Base-by-base conservation (phyloP, 2,113 vertebrate genomes). In the Sorex fumeus region DNA sequence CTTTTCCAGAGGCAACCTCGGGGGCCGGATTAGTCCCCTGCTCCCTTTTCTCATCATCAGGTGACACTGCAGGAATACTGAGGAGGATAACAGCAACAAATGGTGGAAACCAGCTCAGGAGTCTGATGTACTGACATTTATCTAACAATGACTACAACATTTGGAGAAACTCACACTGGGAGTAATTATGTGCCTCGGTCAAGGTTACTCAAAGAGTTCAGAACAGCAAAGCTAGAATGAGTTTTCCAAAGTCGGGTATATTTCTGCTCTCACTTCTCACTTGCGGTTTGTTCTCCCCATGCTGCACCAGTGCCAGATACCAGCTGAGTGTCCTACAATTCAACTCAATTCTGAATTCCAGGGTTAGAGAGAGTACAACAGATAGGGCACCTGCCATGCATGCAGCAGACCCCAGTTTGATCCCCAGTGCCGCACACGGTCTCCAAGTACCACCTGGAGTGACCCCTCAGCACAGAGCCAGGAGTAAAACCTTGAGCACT, bases 1-100 rank as follows among this genome's bases (percentile, higher is more conserved):
- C 34, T 91, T 77, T 84, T 64, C 53, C 77, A 88, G 80, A 78
- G 72, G 77, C 74, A 34, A 90, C 43, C 67, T 66, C 1, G 43
- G 57, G 13, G 1, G 43, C 69, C 75, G 78, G 64, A 67, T 81
- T 43, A 28, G 36, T 50, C 2, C n/a, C 47, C 30, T 32, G 43
- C 30, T 47, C 69, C 67, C 36, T 32, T 27, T 66, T 86, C 64
- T 34, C 81, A 76, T 34, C 81, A 76, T 40, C 25, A 45, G 86
- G 15, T 36, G 40, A 23, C 72, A 66, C 34, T 87, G 70, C 50
- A 74, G 23, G 27, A 28, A 64, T 64, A 27, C 45, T 80, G 67
- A 43, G 47, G 71, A 50, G 28, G 23, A 28, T 13, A 71, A 27
- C 15, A 81, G 74, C 50, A 89, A 95, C 75, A 30, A 81, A 34